These are phyloP conservation scores for Mycalesis mineus DNA, from an alignment of 2,888 invertebrate genomes.

Conservation along the genomic window DNA sequence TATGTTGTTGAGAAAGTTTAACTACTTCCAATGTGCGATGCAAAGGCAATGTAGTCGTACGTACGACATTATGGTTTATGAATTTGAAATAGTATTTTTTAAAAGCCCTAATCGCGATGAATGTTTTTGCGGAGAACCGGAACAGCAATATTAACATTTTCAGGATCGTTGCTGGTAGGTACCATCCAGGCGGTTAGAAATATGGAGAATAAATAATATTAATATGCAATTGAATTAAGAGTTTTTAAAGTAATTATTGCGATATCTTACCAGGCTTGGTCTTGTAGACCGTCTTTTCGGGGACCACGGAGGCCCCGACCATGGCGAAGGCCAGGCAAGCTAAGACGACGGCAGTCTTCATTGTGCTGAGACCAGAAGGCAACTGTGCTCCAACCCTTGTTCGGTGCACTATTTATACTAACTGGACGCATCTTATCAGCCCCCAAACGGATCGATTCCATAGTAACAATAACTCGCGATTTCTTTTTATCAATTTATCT, in stretches of 20 bases:
- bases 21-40: too few species aligned
- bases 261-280: conserved; percentile 29
- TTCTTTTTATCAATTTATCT: conserved; percentile 25
- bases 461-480: conserved; percentile 26
- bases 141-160: too few species aligned
- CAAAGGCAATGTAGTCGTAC: too few species aligned
- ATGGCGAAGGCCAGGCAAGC: conserved; percentile 57
- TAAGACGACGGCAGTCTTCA: conserved; percentile 71
- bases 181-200: too few species aligned
- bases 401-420: conserved; percentile 33
- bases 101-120: not conserved
- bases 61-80: too few species aligned
- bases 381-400: conserved; percentile 47
- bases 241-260: not conserved
- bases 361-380: conserved; percentile 48
- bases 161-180: too few species aligned
- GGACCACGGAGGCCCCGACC: conserved; percentile 43
- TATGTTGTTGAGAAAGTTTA: too few species aligned
- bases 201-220: too few species aligned
- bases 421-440: conserved; percentile 29
- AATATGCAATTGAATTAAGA: not conserved
- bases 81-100: too few species aligned
- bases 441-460: conserved; percentile 19
- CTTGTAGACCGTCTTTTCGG: conserved; percentile 35
- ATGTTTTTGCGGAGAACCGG: too few species aligned